Evolutionary conservation across 2,797 vertebrate genomes (phyloP).

Genomic region (Arrhamphus sclerolepis): DNA sequence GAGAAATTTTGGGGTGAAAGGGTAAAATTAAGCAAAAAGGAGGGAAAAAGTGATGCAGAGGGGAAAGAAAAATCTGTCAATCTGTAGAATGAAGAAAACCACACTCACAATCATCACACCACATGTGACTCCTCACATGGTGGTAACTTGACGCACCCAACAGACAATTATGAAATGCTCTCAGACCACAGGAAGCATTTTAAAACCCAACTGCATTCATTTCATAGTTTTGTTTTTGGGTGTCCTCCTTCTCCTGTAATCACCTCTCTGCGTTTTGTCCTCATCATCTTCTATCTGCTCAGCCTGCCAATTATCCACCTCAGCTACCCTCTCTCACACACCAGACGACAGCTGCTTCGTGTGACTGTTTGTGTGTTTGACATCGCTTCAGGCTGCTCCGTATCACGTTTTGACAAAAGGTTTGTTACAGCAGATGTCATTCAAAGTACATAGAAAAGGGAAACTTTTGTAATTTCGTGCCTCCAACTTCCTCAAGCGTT

Average conservation of each 20-base stretch:
- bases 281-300: conserved; percentile 43
- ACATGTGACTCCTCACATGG: conserved; percentile 34
- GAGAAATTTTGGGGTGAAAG: conserved; percentile 15
- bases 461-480: conserved; percentile 54
- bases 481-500: conserved; percentile 15
- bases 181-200: conserved; percentile 44
- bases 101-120: conserved; percentile 7
- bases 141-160: conserved; percentile 40
- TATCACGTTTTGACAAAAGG: conserved; percentile 61
- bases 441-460: conserved; percentile 50
- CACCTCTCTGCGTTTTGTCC: conserved; percentile 33
- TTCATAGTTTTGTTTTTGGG: conserved; percentile 23
- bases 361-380: conserved; percentile 58
- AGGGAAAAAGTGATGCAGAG: conserved; percentile 18
- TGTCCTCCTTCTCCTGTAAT: conserved; percentile 35
- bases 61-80: conserved; percentile 20
- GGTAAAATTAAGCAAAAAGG: conserved; percentile 27
- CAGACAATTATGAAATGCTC: conserved; percentile 47
- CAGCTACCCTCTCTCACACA: conserved; percentile 36
- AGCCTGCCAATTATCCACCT: conserved; percentile 64
- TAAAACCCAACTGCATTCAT: conserved; percentile 57
- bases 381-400: conserved; percentile 74
- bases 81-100: conserved; percentile 26
- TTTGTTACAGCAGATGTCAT: conserved; percentile 62
- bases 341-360: conserved; percentile 44